Base-by-base conservation (phyloP, 2,797 vertebrate genomes). In the Melopsittacus undulatus region DNA sequence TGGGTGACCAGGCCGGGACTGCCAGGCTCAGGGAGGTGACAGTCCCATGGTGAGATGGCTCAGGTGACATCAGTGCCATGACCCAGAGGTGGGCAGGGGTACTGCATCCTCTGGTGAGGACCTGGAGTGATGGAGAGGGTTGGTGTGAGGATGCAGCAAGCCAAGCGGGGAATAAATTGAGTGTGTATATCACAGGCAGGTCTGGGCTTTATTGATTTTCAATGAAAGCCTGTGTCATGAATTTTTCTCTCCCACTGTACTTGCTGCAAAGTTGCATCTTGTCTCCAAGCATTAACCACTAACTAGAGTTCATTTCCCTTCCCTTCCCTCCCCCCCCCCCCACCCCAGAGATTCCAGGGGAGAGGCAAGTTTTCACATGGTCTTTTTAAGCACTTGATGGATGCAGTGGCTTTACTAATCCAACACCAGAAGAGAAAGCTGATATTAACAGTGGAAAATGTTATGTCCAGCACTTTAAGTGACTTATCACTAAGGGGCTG, bases 201-300 rank as follows among this genome's bases (percentile, higher is more conserved):
- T 92, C 95, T 94, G 92, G 67, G 83, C 87, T 97, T 94, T 96
- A 97, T 97, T 77, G 87, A 90, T 98, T 98, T 96, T 93, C 89
- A 66, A 93, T 96, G 91, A 96, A 94, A 97, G 95, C 77, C 89
- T 89, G 93, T 88, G 91, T 93, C 86, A 72, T 96, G 96, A 95
- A 89, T 96, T 97, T 96, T 96, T 96, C 81, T 96, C 82, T 83
- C 87, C 83, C 62, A n/a, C 92, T 87, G 85, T 94, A 89, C 79
- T 95, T 93, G 90, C 87, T 94, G 94, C 88, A 92, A 94, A 90
- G 90, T 83, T 81, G 87, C 91, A 61, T 91, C 90, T 95, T 13
- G 51, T 75, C 91, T 95, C 83, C 84, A 42, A 76, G 82, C 83
- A 57, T 94, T 95, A 95, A 89, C 79, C 36, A 40, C 92, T 92